Conservation (phyloP, 2,113 vertebrate species). For the Arvicanthis niloticus region DNA sequence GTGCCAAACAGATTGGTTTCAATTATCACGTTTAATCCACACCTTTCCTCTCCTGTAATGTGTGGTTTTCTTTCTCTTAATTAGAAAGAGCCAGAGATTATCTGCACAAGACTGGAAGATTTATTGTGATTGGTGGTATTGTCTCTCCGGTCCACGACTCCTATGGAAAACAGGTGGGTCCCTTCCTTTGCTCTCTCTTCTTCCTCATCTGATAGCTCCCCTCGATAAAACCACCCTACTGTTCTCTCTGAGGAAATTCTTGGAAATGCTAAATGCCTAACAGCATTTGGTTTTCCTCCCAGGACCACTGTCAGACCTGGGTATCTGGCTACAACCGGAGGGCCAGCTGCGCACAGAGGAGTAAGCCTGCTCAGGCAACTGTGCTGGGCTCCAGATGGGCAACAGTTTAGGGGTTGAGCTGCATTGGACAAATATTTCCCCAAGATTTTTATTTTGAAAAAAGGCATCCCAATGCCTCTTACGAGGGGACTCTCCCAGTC, state of each 20-base stretch:
- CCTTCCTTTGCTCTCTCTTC: too few relatives aligned
- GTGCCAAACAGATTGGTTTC: not conserved
- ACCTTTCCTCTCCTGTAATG: conserved; percentile 42
- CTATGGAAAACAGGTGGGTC: conserved; percentile 95
- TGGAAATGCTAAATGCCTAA: not conserved
- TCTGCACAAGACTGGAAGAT: conserved; percentile 96
- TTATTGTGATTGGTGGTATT: conserved; percentile 98
- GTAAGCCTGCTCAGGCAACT: fast-evolving
- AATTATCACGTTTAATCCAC: not conserved
- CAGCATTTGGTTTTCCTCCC: not conserved
- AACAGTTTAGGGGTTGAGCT: not conserved
- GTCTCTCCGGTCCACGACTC: conserved; percentile 98
- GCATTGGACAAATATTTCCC: not conserved
- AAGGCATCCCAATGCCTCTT: not conserved
- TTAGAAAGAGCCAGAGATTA: conserved; percentile 97
- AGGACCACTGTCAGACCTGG: not conserved
- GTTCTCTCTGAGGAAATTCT: not conserved
- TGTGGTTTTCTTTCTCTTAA: conserved; percentile 55
- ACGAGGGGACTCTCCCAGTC: not conserved
- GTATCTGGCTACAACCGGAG: not conserved
- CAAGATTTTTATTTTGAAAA: conserved; percentile 7
- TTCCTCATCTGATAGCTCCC: not conserved
- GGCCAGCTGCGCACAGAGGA: not conserved
- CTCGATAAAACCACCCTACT: not conserved
- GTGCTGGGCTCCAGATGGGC: not conserved